A percentile compares a stretch with the other conserved stretches of the same genome.
phyloP scores from a whole-genome alignment of 1,140 invertebrate genomes.

The Drosophila hydei region DNA sequence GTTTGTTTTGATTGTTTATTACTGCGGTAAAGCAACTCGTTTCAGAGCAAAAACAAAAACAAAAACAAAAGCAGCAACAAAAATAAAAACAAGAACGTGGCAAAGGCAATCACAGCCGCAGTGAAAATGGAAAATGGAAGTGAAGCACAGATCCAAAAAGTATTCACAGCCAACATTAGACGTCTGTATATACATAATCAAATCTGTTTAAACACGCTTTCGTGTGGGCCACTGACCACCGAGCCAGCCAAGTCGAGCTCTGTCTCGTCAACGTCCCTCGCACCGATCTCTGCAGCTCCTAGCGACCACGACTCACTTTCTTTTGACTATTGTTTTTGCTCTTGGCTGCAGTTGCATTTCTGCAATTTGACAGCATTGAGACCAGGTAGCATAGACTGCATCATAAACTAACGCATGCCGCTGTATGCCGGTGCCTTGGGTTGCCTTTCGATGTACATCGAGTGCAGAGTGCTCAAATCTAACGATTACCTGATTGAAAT shows the following conservation, averaged over 20 bases:
- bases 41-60: constrained; percentile 15
- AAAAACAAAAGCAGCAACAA: constrained; percentile 24
- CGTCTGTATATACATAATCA: constrained; percentile 45
- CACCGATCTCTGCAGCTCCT: background rate
- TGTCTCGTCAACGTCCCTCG: constrained; percentile 9
- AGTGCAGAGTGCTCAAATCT: background rate
- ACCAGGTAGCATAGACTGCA: constrained; percentile 9
- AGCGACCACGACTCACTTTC: constrained; percentile 36
- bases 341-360: constrained; percentile 19
- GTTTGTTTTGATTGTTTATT: constrained; percentile 82
- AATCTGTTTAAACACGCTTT: constrained; percentile 60
- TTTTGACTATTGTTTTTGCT: constrained; percentile 17
- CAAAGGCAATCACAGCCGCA: constrained; percentile 19
- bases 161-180: constrained; percentile 1
- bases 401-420: constrained; percentile 16
- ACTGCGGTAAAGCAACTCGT: constrained; percentile 65
- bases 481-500: background rate
- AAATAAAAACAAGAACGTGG: constrained; percentile 23
- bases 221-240: constrained; percentile 50
- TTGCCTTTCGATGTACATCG: constrained; percentile 35
- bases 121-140: constrained; percentile 57
- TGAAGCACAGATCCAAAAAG: constrained; percentile 33
- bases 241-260: constrained; percentile 11
- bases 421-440: background rate
- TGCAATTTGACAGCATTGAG: constrained; percentile 41